Conservation (phyloP, 2,888 invertebrate genomes). For the Cantharis rustica region DNA sequence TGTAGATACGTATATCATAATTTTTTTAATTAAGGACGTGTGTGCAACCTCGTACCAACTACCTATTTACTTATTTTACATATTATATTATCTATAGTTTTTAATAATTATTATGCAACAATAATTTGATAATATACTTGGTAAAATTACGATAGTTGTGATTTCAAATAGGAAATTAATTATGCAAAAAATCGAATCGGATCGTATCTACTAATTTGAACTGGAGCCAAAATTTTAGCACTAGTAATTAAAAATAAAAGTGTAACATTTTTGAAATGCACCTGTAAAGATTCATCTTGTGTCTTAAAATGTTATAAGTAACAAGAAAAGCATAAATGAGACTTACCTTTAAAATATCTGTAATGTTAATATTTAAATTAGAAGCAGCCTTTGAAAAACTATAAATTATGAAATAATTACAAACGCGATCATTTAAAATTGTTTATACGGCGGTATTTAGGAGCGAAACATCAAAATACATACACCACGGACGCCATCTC, state of each 20-base stretch:
- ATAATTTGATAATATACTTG: neutral
- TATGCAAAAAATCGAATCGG: neutral
- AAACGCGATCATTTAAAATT: constrained; percentile 1
- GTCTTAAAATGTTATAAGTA: neutral
- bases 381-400: neutral
- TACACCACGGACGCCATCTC: constrained; percentile 49
- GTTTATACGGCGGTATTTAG: constrained; percentile 7
- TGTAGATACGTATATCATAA: neutral
- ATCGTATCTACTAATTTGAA: neutral
- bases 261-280: neutral
- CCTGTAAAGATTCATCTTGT: constrained; percentile 1
- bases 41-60: neutral
- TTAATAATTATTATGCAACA: neutral
- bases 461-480: constrained; percentile 42
- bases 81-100: neutral
- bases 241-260: neutral
- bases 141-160: neutral
- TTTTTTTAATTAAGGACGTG: neutral
- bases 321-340: neutral
- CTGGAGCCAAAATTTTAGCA: neutral
- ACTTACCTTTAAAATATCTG: neutral
- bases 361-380: neutral
- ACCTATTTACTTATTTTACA: neutral
- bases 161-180: neutral
- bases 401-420: neutral